Base-by-base conservation (phyloP, 2,113 vertebrate genomes). In the Osmerus mordax region DNA sequence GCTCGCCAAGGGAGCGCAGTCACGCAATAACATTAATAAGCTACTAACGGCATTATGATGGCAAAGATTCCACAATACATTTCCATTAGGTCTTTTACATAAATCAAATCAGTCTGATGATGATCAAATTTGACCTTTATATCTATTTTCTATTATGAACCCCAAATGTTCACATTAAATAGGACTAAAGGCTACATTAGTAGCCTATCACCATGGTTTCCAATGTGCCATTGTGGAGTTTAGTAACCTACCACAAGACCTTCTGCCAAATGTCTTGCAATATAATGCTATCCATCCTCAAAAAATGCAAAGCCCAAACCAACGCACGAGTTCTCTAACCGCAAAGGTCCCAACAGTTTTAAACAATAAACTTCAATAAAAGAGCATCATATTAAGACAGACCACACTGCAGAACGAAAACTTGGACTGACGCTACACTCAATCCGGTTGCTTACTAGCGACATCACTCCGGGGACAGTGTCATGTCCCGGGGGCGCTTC, bases 1-100 rank as follows among this genome's bases (percentile, higher is more conserved):
- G 81, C 76, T 78, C 66, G 41, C 78, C 58, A 2, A 28, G 25
- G 79, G 65, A 70, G 82, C 69, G 21, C 66, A 70, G 71, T 62
- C 78, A 47, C 68, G 63, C 73, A 76, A 66, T 65, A 65, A 65
- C 36, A 56, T 56, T 7, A 19, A 19, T 56, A 3, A 65, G 32
- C 7, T 19, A 65, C 29, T 41, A 41, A 2, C 64, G 64, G 19
- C 14, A 47, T n/a, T 14, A 21, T 47, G n/a, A 4, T 3, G 47
- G 13, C 28, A n/a, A 41, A 21, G 18, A 64, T 28, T 61, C 59
- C 28, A 18, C 61, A 14, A 63, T 63, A 11, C 8, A 60, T 47
- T 6, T 47, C 41, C 41, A 47, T 47, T 47, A 47, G 41, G 41
- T 0, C 41, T 5, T 8, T 56, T 2, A 56, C 54, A 56, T 18